phyloP scores from a whole-genome alignment of 2,113 vertebrate genomes.

The Columbina picui region DNA sequence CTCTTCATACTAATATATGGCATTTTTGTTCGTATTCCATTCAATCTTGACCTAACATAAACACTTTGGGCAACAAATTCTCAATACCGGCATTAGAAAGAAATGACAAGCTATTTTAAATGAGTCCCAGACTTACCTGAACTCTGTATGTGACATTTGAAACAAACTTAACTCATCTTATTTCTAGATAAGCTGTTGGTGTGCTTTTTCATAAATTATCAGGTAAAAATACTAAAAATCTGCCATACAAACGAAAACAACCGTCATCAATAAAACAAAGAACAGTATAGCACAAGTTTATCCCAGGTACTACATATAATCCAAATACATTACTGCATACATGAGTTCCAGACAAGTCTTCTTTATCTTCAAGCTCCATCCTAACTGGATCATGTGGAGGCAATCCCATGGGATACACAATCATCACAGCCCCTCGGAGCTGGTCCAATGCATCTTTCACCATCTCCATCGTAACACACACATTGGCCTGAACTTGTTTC shows the following conservation, averaged over 20 bases:
- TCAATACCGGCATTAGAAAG: neutral
- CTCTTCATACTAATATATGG: neutral
- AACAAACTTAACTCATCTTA: neutral
- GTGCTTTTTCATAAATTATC: neutral
- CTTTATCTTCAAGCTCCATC: constrained; percentile 90
- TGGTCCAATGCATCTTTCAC: constrained; percentile 90
- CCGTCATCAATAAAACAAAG: neutral
- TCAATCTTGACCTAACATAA: neutral
- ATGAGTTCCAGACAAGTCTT: constrained; percentile 91
- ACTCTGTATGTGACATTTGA: neutral
- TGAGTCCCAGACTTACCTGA: neutral
- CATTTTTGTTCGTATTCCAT: neutral
- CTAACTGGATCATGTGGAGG: constrained; percentile 92
- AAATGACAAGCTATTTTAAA: neutral
- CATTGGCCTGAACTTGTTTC: constrained; percentile 90
- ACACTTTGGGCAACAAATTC: neutral
- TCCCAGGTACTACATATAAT: neutral
- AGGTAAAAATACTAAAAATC: neutral
- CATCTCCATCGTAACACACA: constrained; percentile 86
- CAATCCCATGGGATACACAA: constrained; percentile 96
- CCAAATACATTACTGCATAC: constrained; percentile 64
- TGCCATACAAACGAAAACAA: neutral
- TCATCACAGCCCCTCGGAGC: constrained; percentile 91
- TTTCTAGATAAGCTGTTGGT: neutral
- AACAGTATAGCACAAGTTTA: neutral